Evolutionary conservation across 1,140 invertebrate genomes (phyloP).

Genomic region (Cyclargus thomasi): DNA sequence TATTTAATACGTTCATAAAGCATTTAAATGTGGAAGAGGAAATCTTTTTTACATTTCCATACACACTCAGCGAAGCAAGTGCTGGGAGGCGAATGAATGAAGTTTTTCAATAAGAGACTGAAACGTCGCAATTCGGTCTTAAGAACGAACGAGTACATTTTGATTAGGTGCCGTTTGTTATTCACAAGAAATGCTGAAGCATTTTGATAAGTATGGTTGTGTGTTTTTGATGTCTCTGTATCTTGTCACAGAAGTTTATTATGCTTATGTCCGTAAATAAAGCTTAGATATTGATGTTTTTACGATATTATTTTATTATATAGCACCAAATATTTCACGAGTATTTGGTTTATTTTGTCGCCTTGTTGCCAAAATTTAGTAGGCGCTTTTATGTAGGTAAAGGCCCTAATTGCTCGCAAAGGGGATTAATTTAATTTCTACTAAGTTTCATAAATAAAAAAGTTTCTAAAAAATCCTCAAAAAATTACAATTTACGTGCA

Average conservation of each 20-base stretch:
- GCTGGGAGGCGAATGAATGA: conserved; percentile 35
- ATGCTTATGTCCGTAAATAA: no score
- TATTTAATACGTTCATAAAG: not conserved
- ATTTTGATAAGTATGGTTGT: not conserved
- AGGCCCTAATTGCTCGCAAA: not conserved
- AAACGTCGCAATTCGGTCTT: conserved; percentile 18
- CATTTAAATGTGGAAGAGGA: not conserved
- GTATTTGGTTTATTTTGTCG: no score
- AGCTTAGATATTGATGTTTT: no score
- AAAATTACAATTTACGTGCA: not conserved
- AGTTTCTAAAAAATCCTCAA: not conserved
- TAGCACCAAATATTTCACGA: no score
- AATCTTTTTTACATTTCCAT: not conserved
- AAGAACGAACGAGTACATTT: conserved; percentile 22
- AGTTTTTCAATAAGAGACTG: conserved; percentile 52
- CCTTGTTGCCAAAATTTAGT: no score
- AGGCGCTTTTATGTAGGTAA: no score
- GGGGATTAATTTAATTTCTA: not conserved
- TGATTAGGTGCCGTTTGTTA: conserved; percentile 22
- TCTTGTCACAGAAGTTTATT: not conserved
- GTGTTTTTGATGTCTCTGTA: not conserved
- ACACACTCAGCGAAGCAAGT: conserved; percentile 21
- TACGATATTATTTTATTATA: no score
- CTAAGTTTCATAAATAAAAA: not conserved
- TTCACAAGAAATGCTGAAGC: not conserved